phyloP scores from a whole-genome alignment of 2,888 invertebrate species.

The Acanthosepion lycidas region DNA sequence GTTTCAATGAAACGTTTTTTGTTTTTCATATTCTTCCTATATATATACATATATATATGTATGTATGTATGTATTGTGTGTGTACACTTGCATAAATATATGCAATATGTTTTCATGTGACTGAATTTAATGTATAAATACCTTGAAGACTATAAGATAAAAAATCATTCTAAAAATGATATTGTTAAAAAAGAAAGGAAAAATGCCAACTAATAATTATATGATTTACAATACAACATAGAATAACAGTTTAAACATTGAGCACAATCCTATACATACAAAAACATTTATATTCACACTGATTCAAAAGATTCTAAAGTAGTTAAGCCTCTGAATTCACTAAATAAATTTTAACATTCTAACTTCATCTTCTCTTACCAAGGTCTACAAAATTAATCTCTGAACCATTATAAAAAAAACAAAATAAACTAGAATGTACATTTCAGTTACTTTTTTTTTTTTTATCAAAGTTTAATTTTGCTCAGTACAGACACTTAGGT shows the following conservation, averaged over 20 bases:
- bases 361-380: no score
- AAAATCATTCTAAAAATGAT: not conserved
- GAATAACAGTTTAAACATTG: no score
- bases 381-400: no score
- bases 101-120: not conserved
- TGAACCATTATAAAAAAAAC: not conserved
- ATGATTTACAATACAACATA: not conserved
- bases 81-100: not conserved
- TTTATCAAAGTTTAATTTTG: not conserved
- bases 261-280: no score
- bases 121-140: not conserved
- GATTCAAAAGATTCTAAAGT: no score
- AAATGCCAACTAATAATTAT: not conserved
- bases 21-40: not conserved
- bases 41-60: not conserved
- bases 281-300: no score
- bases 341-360: no score
- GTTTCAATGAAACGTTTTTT: no score
- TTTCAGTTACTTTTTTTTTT: no score
- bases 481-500: not conserved
- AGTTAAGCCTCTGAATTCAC: no score
- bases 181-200: no score
- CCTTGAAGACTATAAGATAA: not conserved
- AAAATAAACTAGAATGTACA: no score
- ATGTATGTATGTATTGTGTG: not conserved